phyloP scores from a whole-genome alignment of 2,888 invertebrate species.

The Pandemis cinnamomeana region DNA sequence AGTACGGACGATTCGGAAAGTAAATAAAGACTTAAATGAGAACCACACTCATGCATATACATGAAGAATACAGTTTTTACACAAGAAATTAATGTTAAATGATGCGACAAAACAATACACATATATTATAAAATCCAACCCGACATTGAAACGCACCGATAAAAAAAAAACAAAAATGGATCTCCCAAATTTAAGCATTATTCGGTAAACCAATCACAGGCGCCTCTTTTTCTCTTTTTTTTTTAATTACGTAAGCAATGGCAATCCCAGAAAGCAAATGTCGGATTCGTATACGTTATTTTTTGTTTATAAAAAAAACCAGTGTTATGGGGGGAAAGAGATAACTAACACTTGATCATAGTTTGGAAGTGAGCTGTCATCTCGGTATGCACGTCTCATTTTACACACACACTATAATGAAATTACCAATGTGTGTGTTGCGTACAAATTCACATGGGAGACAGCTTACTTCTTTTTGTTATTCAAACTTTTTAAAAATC shows the following conservation, averaged over 20 bases:
- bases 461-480: slow-evolving; percentile 1
- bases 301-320: slow-evolving; percentile 38
- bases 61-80: slow-evolving; percentile 58
- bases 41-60: slow-evolving; percentile 84
- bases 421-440: background rate
- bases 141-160: slow-evolving; percentile 67
- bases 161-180: slow-evolving; percentile 44
- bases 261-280: slow-evolving; percentile 80
- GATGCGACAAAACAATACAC: slow-evolving; percentile 59
- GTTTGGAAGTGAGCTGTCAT: slow-evolving; percentile 8
- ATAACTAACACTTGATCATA: slow-evolving; percentile 10
- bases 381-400: background rate
- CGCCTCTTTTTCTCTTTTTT: slow-evolving; percentile 56
- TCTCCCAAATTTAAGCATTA: slow-evolving; percentile 69
- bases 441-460: background rate
- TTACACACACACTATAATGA: background rate
- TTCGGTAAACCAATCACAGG: slow-evolving; percentile 83
- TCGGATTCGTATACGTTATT: slow-evolving; percentile 65
- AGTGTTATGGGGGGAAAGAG: slow-evolving; percentile 47
- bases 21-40: slow-evolving; percentile 55
- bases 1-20: slow-evolving; percentile 46
- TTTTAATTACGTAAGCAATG: slow-evolving; percentile 65
- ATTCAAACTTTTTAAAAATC: background rate
- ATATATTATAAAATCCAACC: slow-evolving; percentile 68
- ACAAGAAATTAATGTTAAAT: slow-evolving; percentile 48